These are phyloP conservation scores for Lanistes nyassanus DNA, from an alignment of 1,140 invertebrate genomes.

Conservation along the genomic window DNA sequence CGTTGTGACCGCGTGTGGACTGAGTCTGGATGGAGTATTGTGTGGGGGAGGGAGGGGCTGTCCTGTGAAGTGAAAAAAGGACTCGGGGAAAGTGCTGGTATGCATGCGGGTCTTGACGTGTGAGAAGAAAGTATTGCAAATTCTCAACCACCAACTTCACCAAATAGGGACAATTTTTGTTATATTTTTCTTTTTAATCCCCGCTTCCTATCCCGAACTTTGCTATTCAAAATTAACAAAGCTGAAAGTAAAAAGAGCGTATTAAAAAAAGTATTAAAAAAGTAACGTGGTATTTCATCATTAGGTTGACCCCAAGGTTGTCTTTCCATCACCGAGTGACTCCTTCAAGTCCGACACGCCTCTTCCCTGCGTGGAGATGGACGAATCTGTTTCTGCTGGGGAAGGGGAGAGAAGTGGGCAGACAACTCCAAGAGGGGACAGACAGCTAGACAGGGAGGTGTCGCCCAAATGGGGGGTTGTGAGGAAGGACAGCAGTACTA, in stretches of 20 bases:
- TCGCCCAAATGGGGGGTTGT: slow-evolving; percentile 35
- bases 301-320: slow-evolving; percentile 27
- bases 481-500: neutral
- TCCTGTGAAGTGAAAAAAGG: too few species aligned
- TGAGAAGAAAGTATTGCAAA: too few species aligned
- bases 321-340: slow-evolving; percentile 39
- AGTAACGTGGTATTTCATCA: neutral
- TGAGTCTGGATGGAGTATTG: too few species aligned
- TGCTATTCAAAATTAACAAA: neutral
- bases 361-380: slow-evolving; percentile 19
- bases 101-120: too few species aligned
- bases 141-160: too few species aligned
- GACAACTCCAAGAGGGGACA: slow-evolving; percentile 42
- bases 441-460: slow-evolving; percentile 19
- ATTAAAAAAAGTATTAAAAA: neutral
- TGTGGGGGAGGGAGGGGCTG: too few species aligned
- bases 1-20: too few species aligned
- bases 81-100: too few species aligned
- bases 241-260: neutral
- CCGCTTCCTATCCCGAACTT: too few species aligned
- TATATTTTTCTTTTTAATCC: too few species aligned
- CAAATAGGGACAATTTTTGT: too few species aligned
- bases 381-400: slow-evolving; percentile 21
- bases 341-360: slow-evolving; percentile 35
- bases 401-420: slow-evolving; percentile 48